Evolutionary conservation across 2,113 vertebrate species (phyloP).

Genomic region (Myrmophylax atrothorax): DNA sequence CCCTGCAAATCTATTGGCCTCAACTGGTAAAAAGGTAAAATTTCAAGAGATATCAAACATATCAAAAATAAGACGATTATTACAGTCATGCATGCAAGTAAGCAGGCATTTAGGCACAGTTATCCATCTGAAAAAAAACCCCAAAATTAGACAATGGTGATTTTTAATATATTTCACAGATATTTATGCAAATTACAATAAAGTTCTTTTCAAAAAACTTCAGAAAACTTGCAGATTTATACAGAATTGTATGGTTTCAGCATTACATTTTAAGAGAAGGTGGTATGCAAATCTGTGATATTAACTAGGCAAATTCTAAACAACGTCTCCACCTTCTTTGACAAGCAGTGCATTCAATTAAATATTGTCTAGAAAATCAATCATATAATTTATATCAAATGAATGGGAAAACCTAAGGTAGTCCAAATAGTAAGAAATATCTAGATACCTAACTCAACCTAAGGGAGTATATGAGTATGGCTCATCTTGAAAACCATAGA

Average conservation of each 20-base stretch:
- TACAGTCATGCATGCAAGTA: background rate
- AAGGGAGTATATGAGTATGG: rapidly evolving
- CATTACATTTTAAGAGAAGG: background rate
- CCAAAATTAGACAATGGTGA: background rate
- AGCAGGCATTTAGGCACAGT: background rate
- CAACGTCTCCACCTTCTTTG: background rate
- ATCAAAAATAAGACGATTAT: background rate
- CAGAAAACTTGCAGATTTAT: background rate
- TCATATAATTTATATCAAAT: background rate
- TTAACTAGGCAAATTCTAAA: background rate
- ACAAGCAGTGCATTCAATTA: background rate
- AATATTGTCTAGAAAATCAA: background rate
- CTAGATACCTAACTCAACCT: background rate
- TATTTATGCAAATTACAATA: background rate
- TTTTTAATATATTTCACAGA: background rate
- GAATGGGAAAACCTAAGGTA: background rate
- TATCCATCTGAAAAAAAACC: background rate
- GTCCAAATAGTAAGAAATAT: background rate
- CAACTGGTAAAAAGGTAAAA: background rate
- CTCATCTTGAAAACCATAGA: background rate
- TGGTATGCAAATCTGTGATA: background rate
- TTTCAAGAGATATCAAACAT: background rate
- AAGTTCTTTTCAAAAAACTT: background rate
- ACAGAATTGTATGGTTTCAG: background rate
- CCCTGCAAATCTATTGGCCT: background rate